Evolutionary conservation across 1,140 invertebrate species (phyloP), one percentile per base, ranked within the genome.

Genomic region (Brachionus rotundiformis): DNA sequence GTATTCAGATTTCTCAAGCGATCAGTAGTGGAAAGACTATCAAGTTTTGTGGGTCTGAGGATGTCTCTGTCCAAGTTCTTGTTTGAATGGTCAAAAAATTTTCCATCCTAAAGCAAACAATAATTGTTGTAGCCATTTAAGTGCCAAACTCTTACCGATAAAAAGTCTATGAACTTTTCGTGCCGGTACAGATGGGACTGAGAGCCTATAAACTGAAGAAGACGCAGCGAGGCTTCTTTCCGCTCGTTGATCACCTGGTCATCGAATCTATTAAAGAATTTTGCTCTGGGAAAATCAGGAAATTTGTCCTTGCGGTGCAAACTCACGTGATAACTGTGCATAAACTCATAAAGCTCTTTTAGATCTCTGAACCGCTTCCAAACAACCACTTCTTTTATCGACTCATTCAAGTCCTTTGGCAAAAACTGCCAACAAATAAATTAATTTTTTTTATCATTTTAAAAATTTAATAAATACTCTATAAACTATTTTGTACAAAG

Each of bases 151-250:
- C 31, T 41, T 75, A 75, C 71, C 11, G 76, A 29, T 36, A 79
- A 59, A 59, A 79, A 79, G 10, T 79, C 76, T 33, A 79, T 79
- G 33, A 79, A 79, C n/a, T 79, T 79, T 10, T 63, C 27, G 13
- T 79, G 76, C 25, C 59, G 27, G 47, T 79, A 79, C 29, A 79
- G 59, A 79, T 79, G 76, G 3, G 76, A 54, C 47, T 79, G 76
- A 13, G 47, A 59, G 27, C 76, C 76, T 13, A 79, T 79, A 13
- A 79, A 79, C 33, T 79, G 76, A 16, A 79, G 33, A 5, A 79
- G 27, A n/a, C 76, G 27, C 10, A 79, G 47, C 4, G 36, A 36
- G 1, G 44, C 31, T 41, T 79, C 16, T 25, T 63, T 54, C 13
- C 76, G 19, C 5, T 79, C 76, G 0, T 13, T 16, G 19, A 79